These are phyloP conservation scores for Melanotaenia pygmaea DNA, from an alignment of 2,797 vertebrate genomes.

Conservation along the genomic window DNA sequence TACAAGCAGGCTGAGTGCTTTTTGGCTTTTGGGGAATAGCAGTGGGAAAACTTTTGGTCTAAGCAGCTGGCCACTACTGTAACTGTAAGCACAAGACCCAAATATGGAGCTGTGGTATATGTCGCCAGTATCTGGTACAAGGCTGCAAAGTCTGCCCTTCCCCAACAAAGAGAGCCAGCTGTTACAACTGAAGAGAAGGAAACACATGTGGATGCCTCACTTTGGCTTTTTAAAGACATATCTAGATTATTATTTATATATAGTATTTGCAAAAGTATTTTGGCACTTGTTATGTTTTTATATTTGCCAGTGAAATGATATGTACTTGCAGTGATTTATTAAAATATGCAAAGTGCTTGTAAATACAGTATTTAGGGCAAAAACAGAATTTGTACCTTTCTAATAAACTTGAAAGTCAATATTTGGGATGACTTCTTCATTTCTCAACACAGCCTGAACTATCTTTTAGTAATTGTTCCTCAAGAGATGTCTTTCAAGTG, in stretches of 20 bases:
- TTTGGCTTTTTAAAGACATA: slow-evolving; percentile 47
- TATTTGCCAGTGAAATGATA: background rate
- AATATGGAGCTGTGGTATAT: slow-evolving; percentile 75
- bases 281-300: no score
- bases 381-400: background rate
- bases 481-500: background rate
- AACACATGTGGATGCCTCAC: slow-evolving; percentile 57
- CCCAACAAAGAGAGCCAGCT: slow-evolving; percentile 65
- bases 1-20: slow-evolving; percentile 48
- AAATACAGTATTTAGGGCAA: background rate
- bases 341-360: background rate
- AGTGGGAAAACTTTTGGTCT: slow-evolving; percentile 64
- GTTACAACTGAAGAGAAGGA: slow-evolving; percentile 44
- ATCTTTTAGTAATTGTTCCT: background rate
- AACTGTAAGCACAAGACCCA: slow-evolving; percentile 67
- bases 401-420: background rate
- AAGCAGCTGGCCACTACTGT: slow-evolving; percentile 70
- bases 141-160: slow-evolving; percentile 57
- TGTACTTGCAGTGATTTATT: background rate
- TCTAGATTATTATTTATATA: background rate
- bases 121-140: slow-evolving; percentile 68
- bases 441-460: background rate
- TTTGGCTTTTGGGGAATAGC: slow-evolving; percentile 58
- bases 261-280: background rate
- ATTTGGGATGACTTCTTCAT: background rate